Conservation (phyloP, 1,140 invertebrate genomes). For the Platyscapa corneri region DNA sequence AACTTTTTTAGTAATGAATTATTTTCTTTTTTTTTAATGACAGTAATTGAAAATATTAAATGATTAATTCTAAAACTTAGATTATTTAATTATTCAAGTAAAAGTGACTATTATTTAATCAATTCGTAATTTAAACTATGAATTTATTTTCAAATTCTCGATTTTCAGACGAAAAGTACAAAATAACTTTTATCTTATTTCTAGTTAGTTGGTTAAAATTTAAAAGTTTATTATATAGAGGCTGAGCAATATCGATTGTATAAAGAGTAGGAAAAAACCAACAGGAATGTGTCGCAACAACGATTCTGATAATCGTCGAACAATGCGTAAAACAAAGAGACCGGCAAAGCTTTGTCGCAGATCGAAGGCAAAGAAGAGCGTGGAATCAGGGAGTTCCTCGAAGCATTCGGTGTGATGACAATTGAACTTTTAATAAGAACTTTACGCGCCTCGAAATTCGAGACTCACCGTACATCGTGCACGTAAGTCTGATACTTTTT, state of each 20-base stretch:
- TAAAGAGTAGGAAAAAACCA: slow-evolving; percentile 14
- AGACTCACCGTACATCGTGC: neutral
- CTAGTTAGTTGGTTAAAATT: neutral
- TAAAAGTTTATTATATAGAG: neutral
- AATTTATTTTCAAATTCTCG: too few species aligned
- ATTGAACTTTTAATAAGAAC: slow-evolving; percentile 30
- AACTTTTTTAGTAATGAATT: too few species aligned
- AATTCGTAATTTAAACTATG: too few species aligned
- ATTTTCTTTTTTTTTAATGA: too few species aligned
- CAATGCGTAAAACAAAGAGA: slow-evolving; percentile 45
- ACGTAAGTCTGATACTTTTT: neutral
- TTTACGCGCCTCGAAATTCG: slow-evolving; percentile 35
- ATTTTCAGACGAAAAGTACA: too few species aligned
- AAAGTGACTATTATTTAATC: neutral
- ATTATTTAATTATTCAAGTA: neutral
- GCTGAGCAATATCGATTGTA: neutral
- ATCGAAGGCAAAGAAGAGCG: neutral
- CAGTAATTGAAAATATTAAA: too few species aligned
- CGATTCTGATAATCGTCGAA: slow-evolving; percentile 37
- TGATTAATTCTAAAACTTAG: neutral
- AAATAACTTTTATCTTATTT: neutral
- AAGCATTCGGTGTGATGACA: slow-evolving; percentile 21
- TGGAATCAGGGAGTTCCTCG: slow-evolving; percentile 31
- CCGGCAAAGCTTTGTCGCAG: neutral
- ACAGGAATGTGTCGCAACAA: neutral